Evolutionary conservation across 2,113 vertebrate species (phyloP).

Genomic region (Cariama cristata): DNA sequence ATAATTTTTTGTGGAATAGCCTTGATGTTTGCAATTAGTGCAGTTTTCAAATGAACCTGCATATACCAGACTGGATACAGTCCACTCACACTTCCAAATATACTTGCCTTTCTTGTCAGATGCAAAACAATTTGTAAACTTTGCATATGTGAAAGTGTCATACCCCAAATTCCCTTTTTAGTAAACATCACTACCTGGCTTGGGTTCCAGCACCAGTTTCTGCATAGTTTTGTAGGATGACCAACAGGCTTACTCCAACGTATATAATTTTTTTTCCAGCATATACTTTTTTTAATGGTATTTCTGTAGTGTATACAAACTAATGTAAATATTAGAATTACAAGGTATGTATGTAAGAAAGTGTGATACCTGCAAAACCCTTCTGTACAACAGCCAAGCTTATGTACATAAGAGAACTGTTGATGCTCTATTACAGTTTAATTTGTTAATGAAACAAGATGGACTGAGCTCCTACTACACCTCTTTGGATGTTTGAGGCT

Average conservation of each 20-base stretch:
- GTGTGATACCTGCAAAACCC: not conserved
- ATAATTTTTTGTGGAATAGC: not conserved
- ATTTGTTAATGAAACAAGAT: constrained; percentile 83
- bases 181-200: not conserved
- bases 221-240: not conserved
- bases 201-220: not conserved
- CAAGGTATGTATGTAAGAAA: not conserved
- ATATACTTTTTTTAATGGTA: not conserved
- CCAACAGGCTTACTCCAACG: not conserved
- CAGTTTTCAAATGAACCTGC: not conserved
- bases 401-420: constrained; percentile 49
- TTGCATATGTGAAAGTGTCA: not conserved
- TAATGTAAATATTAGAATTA: not conserved
- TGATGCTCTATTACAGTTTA: constrained; percentile 72
- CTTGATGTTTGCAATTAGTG: not conserved
- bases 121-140: not conserved
- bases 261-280: not conserved
- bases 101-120: not conserved
- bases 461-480: constrained; percentile 70
- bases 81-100: not conserved
- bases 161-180: not conserved
- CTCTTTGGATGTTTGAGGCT: constrained; percentile 77
- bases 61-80: not conserved
- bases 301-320: not conserved
- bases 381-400: not conserved